Evolutionary conservation across 2,888 invertebrate genomes (phyloP).

Genomic region (Amblyjoppa fuscipennis): DNA sequence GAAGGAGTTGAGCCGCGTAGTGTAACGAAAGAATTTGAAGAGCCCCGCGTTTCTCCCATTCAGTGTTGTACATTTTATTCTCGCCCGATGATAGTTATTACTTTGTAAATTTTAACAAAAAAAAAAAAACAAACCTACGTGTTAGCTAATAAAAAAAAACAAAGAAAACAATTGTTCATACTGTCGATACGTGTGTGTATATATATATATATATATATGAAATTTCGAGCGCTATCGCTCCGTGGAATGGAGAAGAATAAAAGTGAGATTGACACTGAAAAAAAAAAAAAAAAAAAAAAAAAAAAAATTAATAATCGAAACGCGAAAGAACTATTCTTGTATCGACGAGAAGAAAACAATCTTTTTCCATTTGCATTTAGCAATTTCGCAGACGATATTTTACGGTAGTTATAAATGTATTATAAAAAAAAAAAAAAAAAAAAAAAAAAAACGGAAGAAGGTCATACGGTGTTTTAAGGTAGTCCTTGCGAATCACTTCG

Average conservation of each 20-base stretch:
- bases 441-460: neutral
- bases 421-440: conserved; percentile 29
- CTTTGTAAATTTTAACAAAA: conserved; percentile 44
- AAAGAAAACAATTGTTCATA: conserved; percentile 54
- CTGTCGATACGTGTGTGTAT: conserved; percentile 52
- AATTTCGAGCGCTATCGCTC: conserved; percentile 35
- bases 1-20: neutral
- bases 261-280: neutral
- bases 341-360: conserved; percentile 54
- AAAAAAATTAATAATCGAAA: conserved; percentile 29
- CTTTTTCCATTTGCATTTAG: conserved; percentile 64
- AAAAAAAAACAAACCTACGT: conserved; percentile 8
- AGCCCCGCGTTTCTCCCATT: conserved; percentile 13
- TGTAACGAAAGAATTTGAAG: neutral
- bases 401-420: conserved; percentile 49
- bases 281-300: conserved; percentile 4
- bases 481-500: too few species aligned
- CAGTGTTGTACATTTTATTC: conserved; percentile 57
- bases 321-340: conserved; percentile 57
- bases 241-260: conserved; percentile 24
- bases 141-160: conserved; percentile 23
- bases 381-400: conserved; percentile 58
- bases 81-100: conserved; percentile 43
- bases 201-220: conserved; percentile 42
- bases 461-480: conserved; percentile 24